These are phyloP conservation scores for Trichonephila clavata DNA, from an alignment of 1,140 invertebrate genomes.

Conservation along the genomic window DNA sequence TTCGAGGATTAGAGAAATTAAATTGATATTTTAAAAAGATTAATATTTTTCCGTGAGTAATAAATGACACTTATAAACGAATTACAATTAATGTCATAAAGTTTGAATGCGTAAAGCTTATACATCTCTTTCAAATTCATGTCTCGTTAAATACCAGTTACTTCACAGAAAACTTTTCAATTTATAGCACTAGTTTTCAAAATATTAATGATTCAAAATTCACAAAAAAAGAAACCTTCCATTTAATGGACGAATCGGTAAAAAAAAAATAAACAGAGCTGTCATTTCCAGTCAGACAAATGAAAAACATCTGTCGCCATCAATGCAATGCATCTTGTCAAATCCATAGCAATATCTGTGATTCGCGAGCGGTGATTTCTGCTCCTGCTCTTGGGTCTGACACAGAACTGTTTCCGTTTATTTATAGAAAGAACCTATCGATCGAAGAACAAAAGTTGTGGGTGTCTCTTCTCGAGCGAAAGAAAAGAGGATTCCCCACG, in stretches of 20 bases:
- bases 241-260: neutral
- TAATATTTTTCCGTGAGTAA: too few species aligned
- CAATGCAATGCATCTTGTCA: neutral
- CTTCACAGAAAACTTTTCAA: too few species aligned
- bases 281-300: neutral
- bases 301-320: neutral
- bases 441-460: slow-evolving; percentile 7
- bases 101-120: too few species aligned
- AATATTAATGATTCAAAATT: too few species aligned
- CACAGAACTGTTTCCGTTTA: neutral
- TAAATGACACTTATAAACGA: too few species aligned
- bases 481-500: neutral
- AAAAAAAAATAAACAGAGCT: neutral
- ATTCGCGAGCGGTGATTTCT: neutral
- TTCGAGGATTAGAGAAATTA: too few species aligned
- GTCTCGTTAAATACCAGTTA: too few species aligned
- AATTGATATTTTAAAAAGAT: too few species aligned
- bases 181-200: too few species aligned
- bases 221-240: too few species aligned
- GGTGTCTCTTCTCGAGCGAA: neutral
- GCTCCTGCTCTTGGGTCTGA: neutral
- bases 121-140: too few species aligned
- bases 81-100: too few species aligned
- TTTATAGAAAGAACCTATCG: slow-evolving; percentile 11
- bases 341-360: neutral